Evolutionary conservation across 2,113 vertebrate species (phyloP).

Genomic region (Ophiodon elongatus): DNA sequence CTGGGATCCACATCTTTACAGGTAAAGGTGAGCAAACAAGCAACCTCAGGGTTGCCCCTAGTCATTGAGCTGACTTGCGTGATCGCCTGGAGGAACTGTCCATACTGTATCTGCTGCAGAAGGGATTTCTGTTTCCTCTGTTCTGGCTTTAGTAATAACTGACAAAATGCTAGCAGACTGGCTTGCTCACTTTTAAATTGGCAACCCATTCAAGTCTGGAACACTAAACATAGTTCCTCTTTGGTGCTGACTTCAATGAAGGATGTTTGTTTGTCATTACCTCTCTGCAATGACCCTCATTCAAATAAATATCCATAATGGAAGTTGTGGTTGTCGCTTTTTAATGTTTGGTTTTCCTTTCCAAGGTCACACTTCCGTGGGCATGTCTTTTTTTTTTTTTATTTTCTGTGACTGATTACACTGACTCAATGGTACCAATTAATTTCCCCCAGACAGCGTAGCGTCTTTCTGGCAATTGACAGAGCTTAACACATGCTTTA

Average conservation of each 20-base stretch:
- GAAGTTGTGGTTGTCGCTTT: constrained; percentile 40
- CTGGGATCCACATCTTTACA: constrained; percentile 33
- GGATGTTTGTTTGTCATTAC: constrained; percentile 34
- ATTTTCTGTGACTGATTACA: constrained; percentile 42
- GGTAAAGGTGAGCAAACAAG: constrained; percentile 57
- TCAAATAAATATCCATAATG: constrained; percentile 66
- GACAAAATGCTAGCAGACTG: constrained; percentile 9
- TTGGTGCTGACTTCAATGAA: constrained; percentile 23
- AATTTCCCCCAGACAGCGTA: constrained; percentile 39
- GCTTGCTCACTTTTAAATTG: constrained; percentile 12
- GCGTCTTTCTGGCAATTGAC: constrained; percentile 35
- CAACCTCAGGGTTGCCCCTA: constrained; percentile 32
- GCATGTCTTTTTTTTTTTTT: background rate
- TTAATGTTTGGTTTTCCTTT: background rate
- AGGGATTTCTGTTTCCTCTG: constrained; percentile 30
- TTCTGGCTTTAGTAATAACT: constrained; percentile 25
- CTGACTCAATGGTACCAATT: constrained; percentile 52
- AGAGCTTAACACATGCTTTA: constrained; percentile 43
- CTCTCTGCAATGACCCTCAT: constrained; percentile 24
- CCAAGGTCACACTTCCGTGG: constrained; percentile 55
- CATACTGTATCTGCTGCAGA: background rate
- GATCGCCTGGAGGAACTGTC: constrained; percentile 32
- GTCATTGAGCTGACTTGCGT: constrained; percentile 36
- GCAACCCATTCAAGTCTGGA: background rate
- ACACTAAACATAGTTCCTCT: constrained; percentile 27